Percentiles rank a stretch among this genome's conserved stretches.
phyloP scores from a whole-genome alignment of 2,888 invertebrate genomes.

The Stramonita haemastoma region DNA sequence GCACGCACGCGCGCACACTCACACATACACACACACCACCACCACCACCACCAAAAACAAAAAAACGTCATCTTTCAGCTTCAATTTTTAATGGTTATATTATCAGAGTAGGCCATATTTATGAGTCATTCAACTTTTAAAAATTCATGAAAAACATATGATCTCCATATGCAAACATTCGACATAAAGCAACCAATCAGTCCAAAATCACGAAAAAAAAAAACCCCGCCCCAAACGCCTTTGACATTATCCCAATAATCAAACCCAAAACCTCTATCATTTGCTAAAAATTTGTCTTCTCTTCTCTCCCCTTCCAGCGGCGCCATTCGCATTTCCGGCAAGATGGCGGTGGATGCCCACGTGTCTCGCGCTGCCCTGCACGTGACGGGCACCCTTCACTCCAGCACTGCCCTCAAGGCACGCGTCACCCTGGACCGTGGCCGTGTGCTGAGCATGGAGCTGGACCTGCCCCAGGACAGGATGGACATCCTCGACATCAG shows the following conservation, averaged over 20 bases:
- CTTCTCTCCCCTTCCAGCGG: constrained; percentile 81
- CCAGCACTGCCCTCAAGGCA: constrained; percentile 89
- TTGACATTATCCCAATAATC: too few species aligned
- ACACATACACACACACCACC: too few species aligned
- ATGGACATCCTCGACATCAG: constrained; percentile 89
- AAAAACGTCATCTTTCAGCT: too few species aligned
- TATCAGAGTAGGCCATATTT: too few species aligned
- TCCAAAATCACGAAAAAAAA: too few species aligned
- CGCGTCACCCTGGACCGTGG: constrained; percentile 85
- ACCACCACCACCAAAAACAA: too few species aligned
- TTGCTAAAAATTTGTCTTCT: constrained; percentile 82
- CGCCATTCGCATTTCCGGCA: constrained; percentile 89
- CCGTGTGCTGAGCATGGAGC: constrained; percentile 84
- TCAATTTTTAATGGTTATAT: too few species aligned
- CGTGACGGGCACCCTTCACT: constrained; percentile 89
- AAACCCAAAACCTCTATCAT: too few species aligned
- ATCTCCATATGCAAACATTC: constrained; percentile 74
- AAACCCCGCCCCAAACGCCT: too few species aligned
- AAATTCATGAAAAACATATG: too few species aligned
- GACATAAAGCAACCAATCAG: constrained; percentile 89
- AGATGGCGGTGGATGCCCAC: constrained; percentile 90
- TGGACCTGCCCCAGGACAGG: constrained; percentile 89
- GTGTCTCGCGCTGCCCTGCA: constrained; percentile 88
- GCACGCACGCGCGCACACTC: too few species aligned
- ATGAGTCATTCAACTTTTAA: too few species aligned